Percentiles rank a stretch among this genome's conserved stretches.
Conservation (phyloP, 2,797 vertebrate genomes). For the Yasuhikotakia modesta region DNA sequence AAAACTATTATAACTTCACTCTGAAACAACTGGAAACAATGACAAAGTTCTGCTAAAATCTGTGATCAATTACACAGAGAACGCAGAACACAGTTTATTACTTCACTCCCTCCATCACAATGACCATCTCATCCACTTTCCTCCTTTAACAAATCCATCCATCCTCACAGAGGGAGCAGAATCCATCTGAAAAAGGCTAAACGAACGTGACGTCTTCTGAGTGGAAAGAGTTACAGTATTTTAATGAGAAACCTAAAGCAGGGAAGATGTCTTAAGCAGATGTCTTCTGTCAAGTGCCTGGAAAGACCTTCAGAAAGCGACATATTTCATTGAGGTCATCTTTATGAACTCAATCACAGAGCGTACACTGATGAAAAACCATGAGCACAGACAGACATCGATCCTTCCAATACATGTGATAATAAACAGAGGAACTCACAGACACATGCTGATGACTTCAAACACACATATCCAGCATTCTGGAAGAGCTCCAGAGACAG, state of each 20-base stretch:
- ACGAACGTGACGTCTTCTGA: background rate
- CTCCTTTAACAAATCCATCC: slow-evolving; percentile 17
- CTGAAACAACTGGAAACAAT: slow-evolving; percentile 37
- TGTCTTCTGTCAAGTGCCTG: slow-evolving; percentile 22
- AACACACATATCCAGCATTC: background rate
- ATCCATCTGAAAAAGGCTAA: background rate
- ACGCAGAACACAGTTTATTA: slow-evolving; percentile 38
- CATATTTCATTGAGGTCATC: too few relatives aligned
- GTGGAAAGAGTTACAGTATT: too few relatives aligned
- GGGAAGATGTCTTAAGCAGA: too few relatives aligned
- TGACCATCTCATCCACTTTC: too few relatives aligned
- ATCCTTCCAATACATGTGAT: too few relatives aligned
- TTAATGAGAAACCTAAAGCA: too few relatives aligned
- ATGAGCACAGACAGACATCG: slow-evolving; percentile 21
- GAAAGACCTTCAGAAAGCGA: slow-evolving; percentile 22
- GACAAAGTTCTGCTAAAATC: slow-evolving; percentile 19
- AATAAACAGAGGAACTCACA: slow-evolving; percentile 31
- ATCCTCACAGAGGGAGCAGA: background rate
- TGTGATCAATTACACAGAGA: slow-evolving; percentile 27
- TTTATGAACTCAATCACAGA: too few relatives aligned
- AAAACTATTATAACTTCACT: too few relatives aligned
- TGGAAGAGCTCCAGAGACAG: slow-evolving; percentile 31
- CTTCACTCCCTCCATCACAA: background rate
- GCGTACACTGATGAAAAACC: too few relatives aligned
- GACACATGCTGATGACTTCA: slow-evolving; percentile 17